phyloP scores from a whole-genome alignment of 1,140 invertebrate genomes.

The Musca domestica region DNA sequence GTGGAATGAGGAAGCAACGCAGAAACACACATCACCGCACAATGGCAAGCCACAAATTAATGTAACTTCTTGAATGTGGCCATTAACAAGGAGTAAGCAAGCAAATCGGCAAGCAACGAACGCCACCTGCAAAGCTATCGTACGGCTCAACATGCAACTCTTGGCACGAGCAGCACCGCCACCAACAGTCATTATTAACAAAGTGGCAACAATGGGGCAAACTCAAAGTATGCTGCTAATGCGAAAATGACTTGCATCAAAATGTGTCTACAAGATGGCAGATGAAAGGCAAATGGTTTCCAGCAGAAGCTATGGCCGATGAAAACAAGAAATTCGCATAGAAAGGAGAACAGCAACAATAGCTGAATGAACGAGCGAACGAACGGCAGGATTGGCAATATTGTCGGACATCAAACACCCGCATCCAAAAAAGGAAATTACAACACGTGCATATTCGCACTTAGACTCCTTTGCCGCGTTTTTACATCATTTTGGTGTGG shows the following conservation, averaged over 20 bases:
- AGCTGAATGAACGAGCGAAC: too few relatives aligned
- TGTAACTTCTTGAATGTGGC: constrained; percentile 11
- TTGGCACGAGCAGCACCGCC: background rate
- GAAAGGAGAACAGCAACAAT: too few relatives aligned
- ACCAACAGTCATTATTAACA: constrained; percentile 18
- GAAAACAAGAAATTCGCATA: background rate
- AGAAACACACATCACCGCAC: background rate
- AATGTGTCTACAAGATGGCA: constrained; percentile 15
- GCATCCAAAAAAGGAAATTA: too few relatives aligned
- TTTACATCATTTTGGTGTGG: too few relatives aligned
- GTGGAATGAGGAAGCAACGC: too few relatives aligned
- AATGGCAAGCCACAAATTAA: constrained; percentile 22
- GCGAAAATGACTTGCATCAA: constrained; percentile 30
- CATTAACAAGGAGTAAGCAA: background rate
- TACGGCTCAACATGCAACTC: background rate
- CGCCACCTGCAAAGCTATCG: constrained; percentile 11
- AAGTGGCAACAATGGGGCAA: constrained; percentile 23
- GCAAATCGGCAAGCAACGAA: background rate
- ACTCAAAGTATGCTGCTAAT: constrained; percentile 24
- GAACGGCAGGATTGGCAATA: too few relatives aligned
- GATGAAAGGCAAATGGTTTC: constrained; percentile 4
- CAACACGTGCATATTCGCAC: too few relatives aligned
- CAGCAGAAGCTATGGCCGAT: too few relatives aligned
- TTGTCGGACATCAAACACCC: too few relatives aligned
- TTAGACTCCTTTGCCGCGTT: too few relatives aligned